A percentile compares a stretch with the other conserved stretches of the same genome.
Evolutionary conservation across 2,888 invertebrate species (phyloP).

Genomic region (Alsophila aescularia): DNA sequence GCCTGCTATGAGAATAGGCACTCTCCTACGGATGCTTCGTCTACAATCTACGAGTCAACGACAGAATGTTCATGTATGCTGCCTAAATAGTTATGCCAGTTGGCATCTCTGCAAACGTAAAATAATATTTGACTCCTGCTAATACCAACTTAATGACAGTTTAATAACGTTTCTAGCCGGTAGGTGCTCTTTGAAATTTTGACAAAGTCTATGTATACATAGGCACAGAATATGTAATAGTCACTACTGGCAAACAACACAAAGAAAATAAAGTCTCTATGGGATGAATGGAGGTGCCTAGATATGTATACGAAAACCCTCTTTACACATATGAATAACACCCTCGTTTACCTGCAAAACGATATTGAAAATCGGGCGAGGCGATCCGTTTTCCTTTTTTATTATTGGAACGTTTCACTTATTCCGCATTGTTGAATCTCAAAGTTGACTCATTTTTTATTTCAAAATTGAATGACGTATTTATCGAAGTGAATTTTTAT

Average conservation of each 20-base stretch:
- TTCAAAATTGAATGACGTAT: slow-evolving; percentile 68
- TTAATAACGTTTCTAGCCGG: slow-evolving; percentile 27
- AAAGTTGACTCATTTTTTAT: slow-evolving; percentile 63
- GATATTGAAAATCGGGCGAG: slow-evolving; percentile 71
- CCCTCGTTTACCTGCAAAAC: slow-evolving; percentile 68
- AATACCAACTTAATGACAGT: slow-evolving; percentile 23
- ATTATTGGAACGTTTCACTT: slow-evolving; percentile 74
- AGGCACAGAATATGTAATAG: too few species aligned
- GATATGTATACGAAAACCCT: slow-evolving; percentile 54
- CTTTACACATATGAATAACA: slow-evolving; percentile 70
- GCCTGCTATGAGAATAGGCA: slow-evolving; percentile 48
- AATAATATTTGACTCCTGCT: slow-evolving; percentile 23
- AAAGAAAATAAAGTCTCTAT: slow-evolving; percentile 44
- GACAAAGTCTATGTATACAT: too few species aligned
- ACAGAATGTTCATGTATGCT: slow-evolving; percentile 40
- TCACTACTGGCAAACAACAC: slow-evolving; percentile 38
- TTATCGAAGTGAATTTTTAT: slow-evolving; percentile 63
- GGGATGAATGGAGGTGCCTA: slow-evolving; percentile 45
- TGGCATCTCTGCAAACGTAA: slow-evolving; percentile 23
- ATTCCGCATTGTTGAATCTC: slow-evolving; percentile 73
- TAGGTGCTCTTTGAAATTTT: too few species aligned
- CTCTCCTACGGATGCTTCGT: slow-evolving; percentile 47
- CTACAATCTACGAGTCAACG: slow-evolving; percentile 37
- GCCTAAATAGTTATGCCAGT: slow-evolving; percentile 45
- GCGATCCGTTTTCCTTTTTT: slow-evolving; percentile 69